A percentile compares a stretch with the other conserved stretches of the same genome.
These are phyloP conservation scores for Macaca fascicularis DNA, from an alignment of 2,113 vertebrate genomes.

Conservation along the genomic window DNA sequence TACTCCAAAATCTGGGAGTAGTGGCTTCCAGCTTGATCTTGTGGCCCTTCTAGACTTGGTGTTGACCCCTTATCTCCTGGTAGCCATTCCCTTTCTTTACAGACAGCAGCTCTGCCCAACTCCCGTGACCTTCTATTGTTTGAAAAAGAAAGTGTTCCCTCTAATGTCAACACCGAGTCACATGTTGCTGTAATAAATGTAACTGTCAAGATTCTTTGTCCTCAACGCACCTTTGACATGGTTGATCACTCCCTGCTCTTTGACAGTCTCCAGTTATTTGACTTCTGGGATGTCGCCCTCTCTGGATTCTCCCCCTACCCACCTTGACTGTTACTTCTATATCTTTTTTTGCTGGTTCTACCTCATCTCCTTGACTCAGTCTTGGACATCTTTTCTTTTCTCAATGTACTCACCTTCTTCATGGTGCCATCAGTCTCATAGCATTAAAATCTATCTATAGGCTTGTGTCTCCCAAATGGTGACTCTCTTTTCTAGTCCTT, in stretches of 20 bases:
- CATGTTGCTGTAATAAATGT: neutral
- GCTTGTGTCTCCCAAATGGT: neutral
- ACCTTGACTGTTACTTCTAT: no score
- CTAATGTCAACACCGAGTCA: neutral
- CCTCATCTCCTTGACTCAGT: neutral
- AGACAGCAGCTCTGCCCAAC: neutral
- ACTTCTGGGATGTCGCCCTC: neutral
- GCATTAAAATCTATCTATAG: neutral
- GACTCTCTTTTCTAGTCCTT: neutral
- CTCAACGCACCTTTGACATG: neutral
- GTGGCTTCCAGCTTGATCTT: neutral
- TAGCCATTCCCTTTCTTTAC: neutral
- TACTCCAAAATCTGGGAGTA: neutral
- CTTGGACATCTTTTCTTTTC: neutral
- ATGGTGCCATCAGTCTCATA: neutral
- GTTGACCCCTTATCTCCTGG: neutral
- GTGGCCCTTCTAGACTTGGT: accelerated
- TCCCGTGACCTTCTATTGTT: neutral
- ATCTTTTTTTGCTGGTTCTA: neutral
- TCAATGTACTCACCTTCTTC: neutral
- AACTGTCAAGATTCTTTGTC: neutral
- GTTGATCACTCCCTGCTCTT: no score
- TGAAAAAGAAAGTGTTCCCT: neutral
- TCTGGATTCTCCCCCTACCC: neutral
- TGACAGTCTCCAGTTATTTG: neutral